A percentile compares a stretch with the other conserved stretches of the same genome.
phyloP scores from a whole-genome alignment of 1,140 invertebrate genomes.

The Brachionus asplanchnoidis region DNA sequence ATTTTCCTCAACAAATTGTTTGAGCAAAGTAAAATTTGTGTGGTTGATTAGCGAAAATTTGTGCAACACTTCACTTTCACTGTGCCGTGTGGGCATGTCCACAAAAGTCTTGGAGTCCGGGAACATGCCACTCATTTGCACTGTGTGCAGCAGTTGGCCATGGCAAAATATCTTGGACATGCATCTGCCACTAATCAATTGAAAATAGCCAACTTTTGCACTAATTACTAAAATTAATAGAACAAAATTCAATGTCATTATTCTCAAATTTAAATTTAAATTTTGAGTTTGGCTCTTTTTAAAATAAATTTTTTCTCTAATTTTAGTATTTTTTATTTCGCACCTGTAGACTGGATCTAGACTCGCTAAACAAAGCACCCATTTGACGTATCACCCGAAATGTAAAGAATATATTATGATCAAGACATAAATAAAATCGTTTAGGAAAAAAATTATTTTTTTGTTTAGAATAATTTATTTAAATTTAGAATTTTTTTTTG shows the following conservation, averaged over 20 bases:
- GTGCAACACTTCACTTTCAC: neutral
- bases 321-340: neutral
- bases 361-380: neutral
- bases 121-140: slow-evolving; percentile 36
- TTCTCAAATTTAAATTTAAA: neutral
- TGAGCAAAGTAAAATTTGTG: neutral
- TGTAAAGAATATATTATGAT: neutral
- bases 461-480: neutral
- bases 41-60: neutral
- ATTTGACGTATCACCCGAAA: neutral
- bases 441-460: neutral
- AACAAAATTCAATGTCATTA: too few species aligned
- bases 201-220: neutral
- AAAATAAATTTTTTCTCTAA: neutral
- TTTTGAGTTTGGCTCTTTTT: neutral
- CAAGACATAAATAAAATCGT: neutral
- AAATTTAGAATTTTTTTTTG: neutral
- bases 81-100: slow-evolving; percentile 4
- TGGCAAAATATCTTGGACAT: slow-evolving; percentile 8
- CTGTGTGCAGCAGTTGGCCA: slow-evolving; percentile 26
- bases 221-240: neutral
- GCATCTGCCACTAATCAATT: neutral
- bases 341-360: neutral
- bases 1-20: neutral
- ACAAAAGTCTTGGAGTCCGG: slow-evolving; percentile 41